These are phyloP conservation scores for Lethocerus indicus DNA, from an alignment of 1,140 invertebrate species.

Conservation along the genomic window DNA sequence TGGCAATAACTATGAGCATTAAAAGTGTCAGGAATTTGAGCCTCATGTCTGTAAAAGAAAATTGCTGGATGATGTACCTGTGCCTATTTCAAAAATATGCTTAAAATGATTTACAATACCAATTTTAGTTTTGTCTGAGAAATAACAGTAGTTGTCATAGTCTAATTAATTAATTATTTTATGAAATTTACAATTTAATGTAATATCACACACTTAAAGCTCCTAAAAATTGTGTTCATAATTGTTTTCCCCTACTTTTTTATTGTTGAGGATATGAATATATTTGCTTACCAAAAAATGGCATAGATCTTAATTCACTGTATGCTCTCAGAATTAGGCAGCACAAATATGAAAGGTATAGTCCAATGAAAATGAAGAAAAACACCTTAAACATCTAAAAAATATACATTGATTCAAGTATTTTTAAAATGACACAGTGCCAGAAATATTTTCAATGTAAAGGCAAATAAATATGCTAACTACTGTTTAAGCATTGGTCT, in stretches of 20 bases:
- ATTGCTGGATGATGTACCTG: slow-evolving; percentile 1
- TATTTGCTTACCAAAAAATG: slow-evolving; percentile 71
- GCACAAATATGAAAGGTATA: slow-evolving; percentile 74
- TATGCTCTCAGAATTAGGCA: slow-evolving; percentile 78
- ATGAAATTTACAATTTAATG: no score
- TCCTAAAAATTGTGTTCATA: no score
- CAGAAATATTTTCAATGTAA: neutral
- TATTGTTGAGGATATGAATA: neutral
- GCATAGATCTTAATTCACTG: slow-evolving; percentile 88
- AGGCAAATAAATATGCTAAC: neutral
- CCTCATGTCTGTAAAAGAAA: slow-evolving; percentile 55
- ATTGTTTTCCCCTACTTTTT: no score
- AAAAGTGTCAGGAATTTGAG: slow-evolving; percentile 79
- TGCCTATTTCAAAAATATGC: no score
- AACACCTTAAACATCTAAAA: slow-evolving; percentile 69
- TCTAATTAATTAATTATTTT: no score
- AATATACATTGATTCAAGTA: slow-evolving; percentile 8
- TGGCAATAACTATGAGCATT: slow-evolving; percentile 65
- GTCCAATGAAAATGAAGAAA: slow-evolving; percentile 66
- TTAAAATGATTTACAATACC: no score
- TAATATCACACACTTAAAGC: no score
- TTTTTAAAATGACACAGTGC: neutral
- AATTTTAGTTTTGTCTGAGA: no score
- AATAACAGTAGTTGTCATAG: no score
- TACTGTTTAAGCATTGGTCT: neutral